Conservation (phyloP, 2,888 invertebrate species). For the Ophioninae sp. region DNA sequence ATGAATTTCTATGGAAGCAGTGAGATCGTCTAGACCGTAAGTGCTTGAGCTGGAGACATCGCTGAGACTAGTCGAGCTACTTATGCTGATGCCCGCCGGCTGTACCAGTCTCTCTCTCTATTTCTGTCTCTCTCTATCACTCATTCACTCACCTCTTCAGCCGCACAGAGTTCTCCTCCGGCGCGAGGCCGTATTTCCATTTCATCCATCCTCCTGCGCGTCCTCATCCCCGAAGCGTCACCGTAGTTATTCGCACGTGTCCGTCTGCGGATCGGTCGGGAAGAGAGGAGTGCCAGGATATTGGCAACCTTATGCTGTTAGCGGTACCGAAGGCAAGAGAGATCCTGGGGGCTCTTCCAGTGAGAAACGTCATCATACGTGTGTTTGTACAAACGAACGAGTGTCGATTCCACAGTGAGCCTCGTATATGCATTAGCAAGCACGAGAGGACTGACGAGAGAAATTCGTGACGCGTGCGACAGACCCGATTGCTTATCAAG, state of each 20-base stretch:
- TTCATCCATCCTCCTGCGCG: slow-evolving; percentile 47
- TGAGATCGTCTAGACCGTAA: slow-evolving; percentile 61
- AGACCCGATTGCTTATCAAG: slow-evolving; percentile 53
- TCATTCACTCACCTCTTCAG: too few relatives aligned
- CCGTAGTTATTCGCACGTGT: background rate
- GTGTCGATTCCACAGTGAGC: slow-evolving; percentile 54
- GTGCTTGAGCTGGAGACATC: slow-evolving; percentile 61
- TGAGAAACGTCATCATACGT: slow-evolving; percentile 4
- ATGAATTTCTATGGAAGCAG: slow-evolving; percentile 25
- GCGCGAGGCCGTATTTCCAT: slow-evolving; percentile 48
- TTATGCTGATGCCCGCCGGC: slow-evolving; percentile 60
- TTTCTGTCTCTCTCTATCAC: slow-evolving; percentile 11
- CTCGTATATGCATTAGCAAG: slow-evolving; percentile 51
- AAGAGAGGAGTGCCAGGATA: background rate
- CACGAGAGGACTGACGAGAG: slow-evolving; percentile 53
- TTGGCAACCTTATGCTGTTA: slow-evolving; percentile 52
- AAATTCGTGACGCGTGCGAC: slow-evolving; percentile 54
- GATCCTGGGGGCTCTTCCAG: slow-evolving; percentile 8
- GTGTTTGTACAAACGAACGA: slow-evolving; percentile 31
- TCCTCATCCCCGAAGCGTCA: slow-evolving; percentile 16
- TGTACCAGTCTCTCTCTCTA: slow-evolving; percentile 24
- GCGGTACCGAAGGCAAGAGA: slow-evolving; percentile 42
- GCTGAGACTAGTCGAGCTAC: slow-evolving; percentile 63
- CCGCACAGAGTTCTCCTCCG: background rate
- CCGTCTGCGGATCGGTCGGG: slow-evolving; percentile 32